phyloP scores from a whole-genome alignment of 2,113 vertebrate species.

The Prunella himalayana region DNA sequence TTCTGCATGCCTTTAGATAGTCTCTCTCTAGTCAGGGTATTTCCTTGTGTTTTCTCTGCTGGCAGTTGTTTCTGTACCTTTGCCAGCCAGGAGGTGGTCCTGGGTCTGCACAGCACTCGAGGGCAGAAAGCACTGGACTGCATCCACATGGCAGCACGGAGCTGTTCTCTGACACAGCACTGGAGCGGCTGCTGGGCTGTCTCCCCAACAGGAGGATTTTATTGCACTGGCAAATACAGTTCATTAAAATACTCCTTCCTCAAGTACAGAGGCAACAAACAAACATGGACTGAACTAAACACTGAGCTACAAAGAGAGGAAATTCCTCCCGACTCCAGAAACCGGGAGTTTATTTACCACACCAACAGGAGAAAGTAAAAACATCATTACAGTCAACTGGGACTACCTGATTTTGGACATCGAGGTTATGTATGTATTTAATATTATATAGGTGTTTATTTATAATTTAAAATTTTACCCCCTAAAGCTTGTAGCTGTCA shows the following conservation, averaged over 20 bases:
- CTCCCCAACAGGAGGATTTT: neutral
- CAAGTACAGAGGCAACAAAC: neutral
- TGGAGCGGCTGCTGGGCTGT: neutral
- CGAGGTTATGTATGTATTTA: neutral
- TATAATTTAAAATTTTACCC: neutral
- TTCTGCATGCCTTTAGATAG: neutral
- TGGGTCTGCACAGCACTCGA: neutral
- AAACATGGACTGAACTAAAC: neutral
- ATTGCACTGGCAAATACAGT: neutral
- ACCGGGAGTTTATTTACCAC: neutral
- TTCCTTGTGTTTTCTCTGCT: neutral
- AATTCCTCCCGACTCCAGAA: neutral
- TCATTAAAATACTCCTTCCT: neutral
- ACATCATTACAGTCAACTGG: neutral
- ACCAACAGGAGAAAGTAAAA: neutral
- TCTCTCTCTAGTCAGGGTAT: neutral
- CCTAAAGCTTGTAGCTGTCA: neutral
- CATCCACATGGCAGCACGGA: neutral
- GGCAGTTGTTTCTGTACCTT: neutral
- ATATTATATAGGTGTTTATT: neutral
- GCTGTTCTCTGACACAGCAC: neutral
- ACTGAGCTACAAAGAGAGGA: neutral
- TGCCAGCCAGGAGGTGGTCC: constrained; percentile 37
- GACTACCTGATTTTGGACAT: neutral
- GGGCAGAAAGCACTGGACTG: constrained; percentile 1